Evolutionary conservation across 2,113 vertebrate species (phyloP).

Genomic region (Ceyx melanurus): DNA sequence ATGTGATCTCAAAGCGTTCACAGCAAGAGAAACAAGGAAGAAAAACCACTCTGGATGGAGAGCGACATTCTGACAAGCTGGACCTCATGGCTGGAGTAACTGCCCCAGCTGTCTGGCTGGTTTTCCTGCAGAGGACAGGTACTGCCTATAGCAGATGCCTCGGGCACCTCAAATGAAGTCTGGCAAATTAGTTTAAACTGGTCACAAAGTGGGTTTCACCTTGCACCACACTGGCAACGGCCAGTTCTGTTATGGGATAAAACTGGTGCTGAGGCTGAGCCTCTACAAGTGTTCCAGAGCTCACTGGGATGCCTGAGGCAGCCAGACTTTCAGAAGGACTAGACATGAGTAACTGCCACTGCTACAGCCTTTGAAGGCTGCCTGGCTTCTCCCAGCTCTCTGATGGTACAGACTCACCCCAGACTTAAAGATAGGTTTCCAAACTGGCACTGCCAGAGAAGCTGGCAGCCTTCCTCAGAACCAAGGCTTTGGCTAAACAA

Average conservation of each 20-base stretch:
- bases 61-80: neutral
- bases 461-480: neutral
- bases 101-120: neutral
- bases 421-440: neutral
- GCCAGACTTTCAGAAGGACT: neutral
- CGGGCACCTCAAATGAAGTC: neutral
- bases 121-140: neutral
- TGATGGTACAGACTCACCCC: neutral
- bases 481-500: neutral
- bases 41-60: neutral
- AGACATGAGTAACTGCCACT: rapidly evolving
- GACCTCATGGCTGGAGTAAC: neutral
- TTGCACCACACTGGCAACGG: neutral
- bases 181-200: neutral
- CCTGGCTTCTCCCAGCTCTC: neutral
- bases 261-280: neutral
- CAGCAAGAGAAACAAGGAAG: neutral
- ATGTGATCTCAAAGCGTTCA: neutral
- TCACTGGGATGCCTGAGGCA: neutral
- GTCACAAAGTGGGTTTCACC: neutral
- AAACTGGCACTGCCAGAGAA: neutral
- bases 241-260: neutral
- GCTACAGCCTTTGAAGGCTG: neutral
- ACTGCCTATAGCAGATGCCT: neutral
- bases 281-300: neutral